Percentiles rank a stretch among this genome's conserved stretches.
These are phyloP conservation scores for Aix galericulata DNA, from an alignment of 2,113 vertebrate genomes.

Conservation along the genomic window DNA sequence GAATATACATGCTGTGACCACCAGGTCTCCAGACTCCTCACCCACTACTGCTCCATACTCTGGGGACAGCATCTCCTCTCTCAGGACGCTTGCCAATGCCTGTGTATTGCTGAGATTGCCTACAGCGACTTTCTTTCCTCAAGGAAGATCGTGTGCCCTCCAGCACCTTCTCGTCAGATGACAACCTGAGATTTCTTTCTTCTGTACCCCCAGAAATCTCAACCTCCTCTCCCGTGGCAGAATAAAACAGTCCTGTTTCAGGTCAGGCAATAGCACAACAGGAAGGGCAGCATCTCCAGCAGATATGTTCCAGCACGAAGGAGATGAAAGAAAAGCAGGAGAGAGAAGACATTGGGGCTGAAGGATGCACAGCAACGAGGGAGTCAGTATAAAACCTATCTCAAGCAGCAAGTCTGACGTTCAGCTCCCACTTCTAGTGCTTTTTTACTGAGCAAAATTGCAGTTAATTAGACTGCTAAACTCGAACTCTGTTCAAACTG, in stretches of 20 bases:
- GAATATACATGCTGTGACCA: neutral
- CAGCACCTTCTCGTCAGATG: neutral
- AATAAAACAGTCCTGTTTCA: constrained; percentile 4
- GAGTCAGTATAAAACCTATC: constrained; percentile 30
- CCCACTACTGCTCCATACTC: neutral
- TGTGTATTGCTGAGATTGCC: neutral
- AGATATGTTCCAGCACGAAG: constrained; percentile 58
- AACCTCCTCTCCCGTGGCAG: neutral
- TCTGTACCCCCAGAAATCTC: neutral
- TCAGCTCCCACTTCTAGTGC: constrained; percentile 35
- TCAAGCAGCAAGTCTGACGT: constrained; percentile 51
- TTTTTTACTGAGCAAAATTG: constrained; percentile 47
- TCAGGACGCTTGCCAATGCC: neutral
- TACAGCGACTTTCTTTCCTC: neutral
- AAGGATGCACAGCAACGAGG: constrained; percentile 51
- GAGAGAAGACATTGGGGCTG: constrained; percentile 9
- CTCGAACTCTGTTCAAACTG: constrained; percentile 28
- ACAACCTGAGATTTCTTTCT: neutral
- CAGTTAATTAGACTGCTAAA: constrained; percentile 35
- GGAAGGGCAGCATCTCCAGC: constrained; percentile 51
- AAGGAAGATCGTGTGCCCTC: neutral
- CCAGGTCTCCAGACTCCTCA: neutral
- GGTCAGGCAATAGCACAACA: neutral
- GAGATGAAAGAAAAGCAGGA: constrained; percentile 43
- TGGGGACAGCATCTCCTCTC: neutral